These are phyloP conservation scores for Sebastes itinus DNA, from an alignment of 2,797 vertebrate genomes.

Conservation along the genomic window DNA sequence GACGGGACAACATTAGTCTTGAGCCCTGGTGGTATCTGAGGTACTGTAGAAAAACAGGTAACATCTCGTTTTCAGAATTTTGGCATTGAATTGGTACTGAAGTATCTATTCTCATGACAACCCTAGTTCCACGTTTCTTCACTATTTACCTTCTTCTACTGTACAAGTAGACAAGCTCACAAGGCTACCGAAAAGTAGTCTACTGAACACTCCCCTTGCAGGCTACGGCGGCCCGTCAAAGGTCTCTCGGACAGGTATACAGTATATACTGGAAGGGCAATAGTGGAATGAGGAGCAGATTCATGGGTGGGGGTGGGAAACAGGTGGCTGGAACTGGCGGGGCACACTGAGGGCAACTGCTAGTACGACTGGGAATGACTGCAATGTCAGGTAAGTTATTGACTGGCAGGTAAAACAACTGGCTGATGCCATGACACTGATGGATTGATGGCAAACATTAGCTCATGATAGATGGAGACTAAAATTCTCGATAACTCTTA, in stretches of 20 bases:
- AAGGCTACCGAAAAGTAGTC: background rate
- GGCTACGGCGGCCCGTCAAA: background rate
- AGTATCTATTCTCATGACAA: too few species aligned
- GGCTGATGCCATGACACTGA: background rate
- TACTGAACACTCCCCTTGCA: background rate
- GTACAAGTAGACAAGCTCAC: background rate
- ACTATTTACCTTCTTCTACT: background rate
- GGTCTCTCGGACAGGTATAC: background rate
- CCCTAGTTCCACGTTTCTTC: background rate
- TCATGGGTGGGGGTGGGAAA: background rate
- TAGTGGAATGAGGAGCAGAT: background rate
- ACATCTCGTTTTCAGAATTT: too few species aligned
- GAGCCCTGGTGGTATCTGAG: too few species aligned
- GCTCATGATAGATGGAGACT: background rate
- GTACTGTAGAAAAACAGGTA: too few species aligned
- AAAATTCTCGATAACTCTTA: background rate
- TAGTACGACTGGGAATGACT: background rate
- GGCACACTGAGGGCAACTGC: background rate
- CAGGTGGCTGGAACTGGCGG: background rate
- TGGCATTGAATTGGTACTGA: too few species aligned
- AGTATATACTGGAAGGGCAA: background rate
- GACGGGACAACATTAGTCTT: accelerated
- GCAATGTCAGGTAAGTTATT: background rate
- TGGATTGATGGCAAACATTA: background rate
- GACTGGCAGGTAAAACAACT: background rate